Base-by-base conservation (phyloP, 2,113 vertebrate species). In the Cichladusa arquata region DNA sequence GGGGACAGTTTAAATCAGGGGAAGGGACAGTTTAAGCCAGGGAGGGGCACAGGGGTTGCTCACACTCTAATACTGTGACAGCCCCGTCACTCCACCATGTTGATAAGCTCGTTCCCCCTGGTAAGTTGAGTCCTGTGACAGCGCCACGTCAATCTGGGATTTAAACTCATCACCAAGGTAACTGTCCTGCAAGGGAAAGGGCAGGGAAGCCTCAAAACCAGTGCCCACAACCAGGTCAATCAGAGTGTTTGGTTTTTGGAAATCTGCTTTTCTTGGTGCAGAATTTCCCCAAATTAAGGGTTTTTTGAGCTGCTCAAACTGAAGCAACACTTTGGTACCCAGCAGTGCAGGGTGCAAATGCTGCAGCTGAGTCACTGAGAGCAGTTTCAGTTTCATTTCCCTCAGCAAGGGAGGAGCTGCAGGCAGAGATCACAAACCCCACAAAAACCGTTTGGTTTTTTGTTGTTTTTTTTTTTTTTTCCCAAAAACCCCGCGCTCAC, bases 11-110 rank as follows among this genome's bases (percentile, higher is more conserved):
- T 29, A 53, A 11, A 31, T 4, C 29, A 54, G 51, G 19, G 18
- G 44, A 44, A 2, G 22, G 54, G 53, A 56, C 54, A 56, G 19
- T 5, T 61, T 6, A 28, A 19, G 9, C 6, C 48, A 64, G 64
- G 71, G 5, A 12, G 28, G 48, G 42, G 1, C 22, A 5, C 6
- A 14, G 42, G 48, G 8, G 19, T 45, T 33, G 9, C 99, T 99
- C 98, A 98, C 99, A 98, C 98, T 98, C 98, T 99, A 99, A 98
- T 99, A 99, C 99, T 99, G 99, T 98, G 99, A 99, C 98, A 99
- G 98, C 97, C 99, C 99, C 73, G 99, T 99, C 98, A 99, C 99
- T 87, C 99, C 99, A 78, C 99, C 99, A 84, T 99, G 99, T 97
- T 99, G 99, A 98, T 99, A 99, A 3, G 99, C 99, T 88, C 99